Percentiles rank a stretch among this genome's conserved stretches.
phyloP scores from a whole-genome alignment of 2,113 vertebrate genomes.

The Lepisosteus oculatus region DNA sequence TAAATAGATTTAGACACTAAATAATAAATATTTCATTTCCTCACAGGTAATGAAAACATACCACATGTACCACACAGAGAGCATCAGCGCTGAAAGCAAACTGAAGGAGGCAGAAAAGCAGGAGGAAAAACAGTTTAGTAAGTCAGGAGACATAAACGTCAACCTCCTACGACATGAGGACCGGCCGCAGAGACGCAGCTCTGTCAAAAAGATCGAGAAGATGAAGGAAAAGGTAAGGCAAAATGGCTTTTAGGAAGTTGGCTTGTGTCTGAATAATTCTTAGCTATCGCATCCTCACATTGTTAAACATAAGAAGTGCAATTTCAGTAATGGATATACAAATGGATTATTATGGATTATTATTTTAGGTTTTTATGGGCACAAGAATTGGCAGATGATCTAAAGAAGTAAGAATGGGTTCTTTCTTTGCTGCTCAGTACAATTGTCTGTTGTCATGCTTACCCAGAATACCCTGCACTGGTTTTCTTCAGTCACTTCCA shows the following conservation, averaged over 20 bases:
- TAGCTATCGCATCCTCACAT: no score
- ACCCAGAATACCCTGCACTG: background rate
- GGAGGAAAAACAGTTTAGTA: slow-evolving; percentile 81
- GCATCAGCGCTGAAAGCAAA: slow-evolving; percentile 78
- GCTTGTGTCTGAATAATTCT: no score
- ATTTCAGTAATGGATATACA: no score
- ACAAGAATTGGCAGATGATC: no score
- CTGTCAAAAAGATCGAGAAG: slow-evolving; percentile 80
- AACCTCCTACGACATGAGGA: slow-evolving; percentile 75
- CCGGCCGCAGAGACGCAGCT: slow-evolving; percentile 73
- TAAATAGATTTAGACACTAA: background rate
- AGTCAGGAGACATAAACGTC: slow-evolving; percentile 65
- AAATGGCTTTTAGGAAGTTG: no score
- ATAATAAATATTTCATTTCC: background rate
- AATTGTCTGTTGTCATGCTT: background rate
- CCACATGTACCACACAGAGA: slow-evolving; percentile 81
- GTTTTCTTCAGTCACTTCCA: background rate
- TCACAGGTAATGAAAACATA: slow-evolving; percentile 82
- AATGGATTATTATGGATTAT: no score
- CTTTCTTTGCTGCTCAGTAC: background rate
- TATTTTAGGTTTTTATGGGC: no score
- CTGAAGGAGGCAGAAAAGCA: slow-evolving; percentile 81
- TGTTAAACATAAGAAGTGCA: no score
- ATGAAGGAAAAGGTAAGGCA: slow-evolving; percentile 76
- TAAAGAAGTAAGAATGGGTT: background rate